These are phyloP conservation scores for Syncerus caffer DNA, from an alignment of 2,797 vertebrate species.

Conservation along the genomic window DNA sequence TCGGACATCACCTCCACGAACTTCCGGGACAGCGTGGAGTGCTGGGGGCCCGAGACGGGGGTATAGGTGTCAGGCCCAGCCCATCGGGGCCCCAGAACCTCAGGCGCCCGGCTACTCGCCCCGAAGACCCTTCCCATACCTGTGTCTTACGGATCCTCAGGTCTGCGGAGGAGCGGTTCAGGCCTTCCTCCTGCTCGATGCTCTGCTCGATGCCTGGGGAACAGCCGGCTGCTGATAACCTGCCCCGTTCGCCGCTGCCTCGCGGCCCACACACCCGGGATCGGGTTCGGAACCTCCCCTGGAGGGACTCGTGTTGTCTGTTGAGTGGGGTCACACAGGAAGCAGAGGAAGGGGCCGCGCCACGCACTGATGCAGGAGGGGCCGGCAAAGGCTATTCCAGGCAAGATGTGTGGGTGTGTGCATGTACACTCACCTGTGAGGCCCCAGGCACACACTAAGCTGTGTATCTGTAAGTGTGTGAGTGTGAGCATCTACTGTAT, in stretches of 20 bases:
- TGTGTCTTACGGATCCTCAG: constrained; percentile 98
- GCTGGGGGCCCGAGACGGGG: constrained; percentile 79
- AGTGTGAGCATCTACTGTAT: background rate
- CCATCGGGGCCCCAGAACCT: background rate
- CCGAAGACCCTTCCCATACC: constrained; percentile 78
- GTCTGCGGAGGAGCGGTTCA: constrained; percentile 94
- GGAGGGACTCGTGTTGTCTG: background rate
- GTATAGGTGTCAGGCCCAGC: background rate
- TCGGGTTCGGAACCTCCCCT: background rate
- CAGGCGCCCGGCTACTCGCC: fast-evolving
- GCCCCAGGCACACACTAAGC: background rate
- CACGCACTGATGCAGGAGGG: background rate
- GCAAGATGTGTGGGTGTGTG: background rate
- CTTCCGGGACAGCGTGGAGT: constrained; percentile 95
- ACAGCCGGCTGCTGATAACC: background rate
- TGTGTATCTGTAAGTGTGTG: background rate
- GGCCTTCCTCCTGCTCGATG: constrained; percentile 95
- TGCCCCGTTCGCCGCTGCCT: background rate
- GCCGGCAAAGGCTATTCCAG: background rate
- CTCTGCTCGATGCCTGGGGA: constrained; percentile 92
- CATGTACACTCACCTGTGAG: background rate
- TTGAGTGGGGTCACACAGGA: background rate
- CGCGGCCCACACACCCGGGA: background rate
- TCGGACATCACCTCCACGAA: constrained; percentile 99
- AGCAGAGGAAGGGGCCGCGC: background rate